Conservation (phyloP, 2,113 vertebrate genomes). For the Cranoglanis bouderius region DNA sequence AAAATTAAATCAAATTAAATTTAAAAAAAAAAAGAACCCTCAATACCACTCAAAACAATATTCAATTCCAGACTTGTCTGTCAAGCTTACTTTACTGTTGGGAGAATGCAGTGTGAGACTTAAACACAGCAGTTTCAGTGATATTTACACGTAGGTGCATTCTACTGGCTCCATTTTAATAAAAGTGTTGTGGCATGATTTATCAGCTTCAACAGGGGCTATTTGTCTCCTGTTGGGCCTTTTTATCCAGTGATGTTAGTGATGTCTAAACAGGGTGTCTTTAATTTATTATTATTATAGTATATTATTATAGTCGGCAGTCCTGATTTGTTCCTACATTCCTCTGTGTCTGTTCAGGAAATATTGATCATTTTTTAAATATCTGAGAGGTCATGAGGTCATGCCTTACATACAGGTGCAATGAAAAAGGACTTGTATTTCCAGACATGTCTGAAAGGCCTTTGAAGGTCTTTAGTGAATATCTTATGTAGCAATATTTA, state of each 20-base stretch:
- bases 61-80: constrained; percentile 12
- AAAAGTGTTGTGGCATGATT: constrained; percentile 63
- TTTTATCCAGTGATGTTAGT: constrained; percentile 65
- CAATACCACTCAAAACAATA: not conserved
- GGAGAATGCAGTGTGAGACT: constrained; percentile 34
- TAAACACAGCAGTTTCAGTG: constrained; percentile 52
- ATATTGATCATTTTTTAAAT: constrained; percentile 6
- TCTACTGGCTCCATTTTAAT: constrained; percentile 63
- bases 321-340: constrained; percentile 49
- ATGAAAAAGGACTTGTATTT: constrained; percentile 26
- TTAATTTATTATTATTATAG: constrained; percentile 32
- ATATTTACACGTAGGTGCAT: constrained; percentile 55
- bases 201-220: constrained; percentile 64
- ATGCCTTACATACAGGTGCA: constrained; percentile 23
- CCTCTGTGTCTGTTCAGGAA: constrained; percentile 35
- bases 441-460: constrained; percentile 23
- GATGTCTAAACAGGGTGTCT: constrained; percentile 41
- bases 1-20: no score
- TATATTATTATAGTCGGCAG: not conserved
- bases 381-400: constrained; percentile 21
- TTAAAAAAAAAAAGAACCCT: no score
- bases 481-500: constrained; percentile 19
- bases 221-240: constrained; percentile 56
- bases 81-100: not conserved
- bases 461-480: constrained; percentile 36